phyloP scores from a whole-genome alignment of 2,888 invertebrate genomes.

The Nephrotoma appendiculata region DNA sequence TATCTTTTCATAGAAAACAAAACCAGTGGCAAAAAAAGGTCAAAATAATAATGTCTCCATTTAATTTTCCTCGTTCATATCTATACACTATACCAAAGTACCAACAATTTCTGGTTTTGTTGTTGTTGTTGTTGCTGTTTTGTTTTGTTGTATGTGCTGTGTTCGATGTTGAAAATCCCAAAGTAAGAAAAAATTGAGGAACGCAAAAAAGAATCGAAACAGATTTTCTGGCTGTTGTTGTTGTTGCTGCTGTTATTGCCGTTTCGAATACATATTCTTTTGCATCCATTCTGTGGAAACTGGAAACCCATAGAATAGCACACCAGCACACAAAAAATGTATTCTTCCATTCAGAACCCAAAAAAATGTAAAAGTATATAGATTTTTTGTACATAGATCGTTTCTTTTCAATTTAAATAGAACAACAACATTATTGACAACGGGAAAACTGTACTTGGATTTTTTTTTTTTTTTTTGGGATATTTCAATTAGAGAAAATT shows the following conservation, averaged over 20 bases:
- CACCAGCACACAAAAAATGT: background rate
- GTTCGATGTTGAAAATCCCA: background rate
- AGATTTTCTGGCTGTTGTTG: background rate
- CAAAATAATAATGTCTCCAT: background rate
- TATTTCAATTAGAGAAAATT: background rate
- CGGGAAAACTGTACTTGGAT: background rate
- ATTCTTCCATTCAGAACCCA: background rate
- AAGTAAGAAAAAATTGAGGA: background rate
- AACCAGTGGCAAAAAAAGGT: background rate
- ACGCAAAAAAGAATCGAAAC: background rate
- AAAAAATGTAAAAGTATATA: background rate
- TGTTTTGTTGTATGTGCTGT: background rate
- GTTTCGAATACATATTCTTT: background rate
- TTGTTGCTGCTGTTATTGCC: background rate
- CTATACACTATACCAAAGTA: background rate
- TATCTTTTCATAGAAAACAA: background rate
- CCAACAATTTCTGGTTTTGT: background rate
- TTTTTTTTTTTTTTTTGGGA: background rate
- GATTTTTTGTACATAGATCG: background rate
- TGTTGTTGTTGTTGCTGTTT: no score
- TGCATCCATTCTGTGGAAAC: background rate
- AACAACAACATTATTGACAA: background rate
- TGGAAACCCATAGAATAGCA: background rate
- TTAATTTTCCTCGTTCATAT: background rate
- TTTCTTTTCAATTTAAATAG: background rate